Evolutionary conservation across 1,140 invertebrate species (phyloP), one percentile per base, ranked within the genome.

Genomic region (Calosoma granatense): DNA sequence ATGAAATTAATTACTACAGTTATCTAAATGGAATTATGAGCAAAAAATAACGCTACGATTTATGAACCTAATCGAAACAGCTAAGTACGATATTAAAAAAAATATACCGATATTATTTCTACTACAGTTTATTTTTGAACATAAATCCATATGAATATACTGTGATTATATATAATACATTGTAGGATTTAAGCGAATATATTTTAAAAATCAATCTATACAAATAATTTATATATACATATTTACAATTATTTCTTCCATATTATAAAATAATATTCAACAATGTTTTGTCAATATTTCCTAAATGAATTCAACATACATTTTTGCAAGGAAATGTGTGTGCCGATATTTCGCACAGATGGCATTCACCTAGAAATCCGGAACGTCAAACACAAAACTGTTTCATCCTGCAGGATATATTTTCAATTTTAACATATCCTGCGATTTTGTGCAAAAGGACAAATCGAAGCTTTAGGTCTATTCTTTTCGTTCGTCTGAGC

Each of bases 351-450:
- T 36, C n/a, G 26, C n/a, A 36, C n/a, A 36, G 6, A 36, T 36
- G 6, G 6, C 6, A 9, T 9, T 9, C 26, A 36, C n/a, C 26
- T 36, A 36, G n/a, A 36, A 36, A 9, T 36, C 26, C 26, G 26
- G n/a, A 36, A 9, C 26, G n/a, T 36, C 26, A 36, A 36, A 36
- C 26, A 36, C n/a, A 47, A 9, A 11, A 47, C 17, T 47, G 9
- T 47, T 11, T 12, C 17, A 47, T 47, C 41, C 41, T 11, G 41
- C 17, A 9, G 41, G 41, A 47, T 47, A 47, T 11, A 47, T 47
- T 47, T 47, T 47, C 41, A 47, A 47, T 47, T 47, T 47, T 47
- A 47, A 11, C 41, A 47, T 47, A 47, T 47, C 41, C 41, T 12
- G 6, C 17, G 26, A 36, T 47, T 47, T 17, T 47, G 41, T 47